Percentiles rank a stretch among this genome's conserved stretches.
These are phyloP conservation scores for Pteropus rufus DNA, from an alignment of 2,797 vertebrate genomes.

Conservation along the genomic window DNA sequence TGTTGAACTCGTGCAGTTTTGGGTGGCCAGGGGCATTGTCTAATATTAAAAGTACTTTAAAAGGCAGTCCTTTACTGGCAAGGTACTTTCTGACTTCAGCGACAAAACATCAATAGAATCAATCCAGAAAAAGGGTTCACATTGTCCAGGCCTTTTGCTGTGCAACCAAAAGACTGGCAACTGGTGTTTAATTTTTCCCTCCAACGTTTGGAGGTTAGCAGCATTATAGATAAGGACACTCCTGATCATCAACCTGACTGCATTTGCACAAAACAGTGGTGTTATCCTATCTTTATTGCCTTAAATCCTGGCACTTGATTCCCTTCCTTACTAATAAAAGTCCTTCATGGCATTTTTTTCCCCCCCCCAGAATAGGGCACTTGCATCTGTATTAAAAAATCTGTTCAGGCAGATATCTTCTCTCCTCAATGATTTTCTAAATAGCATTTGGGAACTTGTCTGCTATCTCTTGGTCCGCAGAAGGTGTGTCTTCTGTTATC, in stretches of 20 bases:
- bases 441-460: neutral
- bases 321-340: neutral
- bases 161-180: neutral
- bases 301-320: neutral
- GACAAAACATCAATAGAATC: neutral
- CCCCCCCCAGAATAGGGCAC: neutral
- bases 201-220: neutral
- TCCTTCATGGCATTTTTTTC: neutral
- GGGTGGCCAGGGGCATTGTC: neutral
- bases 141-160: neutral
- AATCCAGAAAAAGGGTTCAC: neutral
- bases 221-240: neutral
- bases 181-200: neutral
- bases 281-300: neutral
- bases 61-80: neutral
- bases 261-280: neutral
- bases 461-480: neutral
- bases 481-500: neutral
- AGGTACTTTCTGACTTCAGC: neutral
- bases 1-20: neutral
- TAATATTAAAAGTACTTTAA: neutral
- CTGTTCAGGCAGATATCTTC: neutral
- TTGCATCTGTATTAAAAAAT: neutral
- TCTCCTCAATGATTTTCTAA: neutral
- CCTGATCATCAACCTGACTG: neutral